Evolutionary conservation across 30 jellyfish, hydroid and myxozoan genomes (phyloP), one percentile per base, ranked within the genome.

Genomic region (Turritopsis rubra): DNA sequence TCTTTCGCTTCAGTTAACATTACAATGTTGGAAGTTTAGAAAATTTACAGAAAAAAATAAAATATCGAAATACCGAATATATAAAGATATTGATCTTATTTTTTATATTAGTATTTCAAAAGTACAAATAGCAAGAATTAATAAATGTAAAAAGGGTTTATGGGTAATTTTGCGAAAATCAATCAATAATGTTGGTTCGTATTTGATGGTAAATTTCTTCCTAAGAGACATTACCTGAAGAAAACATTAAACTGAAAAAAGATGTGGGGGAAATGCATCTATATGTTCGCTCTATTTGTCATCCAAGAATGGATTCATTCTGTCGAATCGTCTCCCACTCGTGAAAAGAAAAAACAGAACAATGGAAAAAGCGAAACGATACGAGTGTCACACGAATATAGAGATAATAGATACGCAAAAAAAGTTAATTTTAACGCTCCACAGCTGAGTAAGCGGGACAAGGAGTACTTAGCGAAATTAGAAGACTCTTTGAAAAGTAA

Each of bases 401-500:
- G 79, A 26, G 87, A 80, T 80, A 31, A 18, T 22, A 65, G 87
- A 31, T 80, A 23, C 65, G 8, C 78, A 23, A 83, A 83, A 54
- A 71, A 71, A 17, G 66, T 88, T 28, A 86, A 89, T 23, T 91
- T 91, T 68, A 81, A 89, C 21, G 99, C 96, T n/a, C 99, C 96
- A 75, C 99, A 93, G 65, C 73, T 93, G 27, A 54, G 89, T 71
- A 83, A 85, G 30, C 85, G 86, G 23, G 99, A 93, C 70, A 93
- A 86, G 86, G 77, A 75, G 16, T 85, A 93, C 84, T 88, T 93
- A 84, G 88, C 90, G 72, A 88, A 85, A 52, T 53, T 93, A 79
- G 99, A 93, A 77, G 99, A 93, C 90, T 89, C 99, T 54, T 76
- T 93, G 70, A 89, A 96, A 28, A 87, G 95, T 73, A 82, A 88